Evolutionary conservation across 2,888 invertebrate genomes (phyloP), one percentile per base, ranked within the genome.

Genomic region (Sarcophaga subvicina): DNA sequence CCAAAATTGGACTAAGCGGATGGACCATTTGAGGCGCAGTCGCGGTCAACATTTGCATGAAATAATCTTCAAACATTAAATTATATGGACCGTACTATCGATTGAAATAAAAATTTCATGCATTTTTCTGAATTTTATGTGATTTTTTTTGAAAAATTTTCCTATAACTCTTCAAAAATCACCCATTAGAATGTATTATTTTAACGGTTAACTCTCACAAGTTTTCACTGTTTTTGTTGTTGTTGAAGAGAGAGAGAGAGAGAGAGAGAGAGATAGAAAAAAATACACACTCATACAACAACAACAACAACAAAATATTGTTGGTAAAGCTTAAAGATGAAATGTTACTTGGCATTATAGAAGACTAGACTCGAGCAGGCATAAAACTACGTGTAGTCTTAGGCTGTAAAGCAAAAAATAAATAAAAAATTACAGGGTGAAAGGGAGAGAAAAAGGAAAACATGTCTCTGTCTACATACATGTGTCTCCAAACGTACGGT

Each of bases 321-420:
- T 17, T 54, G 54, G 75, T 27, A 66, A 72, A 83, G 80, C 49
- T 71, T 60, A 70, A 80, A 85, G 80, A 85, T 85, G 84, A 85
- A 85, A 85, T 80, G 84, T 80, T 85, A 77, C 80, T 80, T 80
- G 62, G 76, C 45, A 66, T 66, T 75, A 76, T 75, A 27, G 60
- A 78, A 78, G 86, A 79, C 87, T 87, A 87, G 87, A 87, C 87
- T 87, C 81, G 87, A 87, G 84, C 75, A 87, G 81, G 87, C 87
- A 87, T 87, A 47, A 84, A 87, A 80, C 70, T 87, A 87, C 87
- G 87, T 87, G 87, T 25, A 84, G 81, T 84, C 87, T 79, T 54
- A 78, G 78, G 73, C 78, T 80, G 54, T 17, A 76, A 84, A 78
- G 37, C 10, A 37, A 8, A 37, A 3, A 59, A 45, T 25, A 45